These are phyloP conservation scores for Agriotes lineatus DNA, from an alignment of 2,888 invertebrate genomes.

Conservation along the genomic window DNA sequence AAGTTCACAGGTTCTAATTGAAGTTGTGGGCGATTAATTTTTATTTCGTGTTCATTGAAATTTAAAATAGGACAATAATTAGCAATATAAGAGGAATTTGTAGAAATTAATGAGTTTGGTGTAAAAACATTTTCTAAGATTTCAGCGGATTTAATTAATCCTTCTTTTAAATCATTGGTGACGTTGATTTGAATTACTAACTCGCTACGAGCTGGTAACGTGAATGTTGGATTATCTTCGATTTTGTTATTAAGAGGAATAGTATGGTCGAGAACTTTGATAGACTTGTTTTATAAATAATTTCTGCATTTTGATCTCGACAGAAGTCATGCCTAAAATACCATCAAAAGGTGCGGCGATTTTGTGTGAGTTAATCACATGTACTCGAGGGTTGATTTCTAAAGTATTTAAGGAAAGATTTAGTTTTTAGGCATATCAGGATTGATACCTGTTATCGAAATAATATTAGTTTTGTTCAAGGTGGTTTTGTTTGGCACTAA, in stretches of 20 bases:
- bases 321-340: neutral
- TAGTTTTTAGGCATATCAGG: constrained; percentile 17
- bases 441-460: constrained; percentile 17
- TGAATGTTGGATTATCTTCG: neutral
- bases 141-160: neutral
- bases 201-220: neutral
- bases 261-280: neutral
- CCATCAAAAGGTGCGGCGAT: constrained; percentile 26
- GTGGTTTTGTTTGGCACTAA: constrained; percentile 3
- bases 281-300: neutral
- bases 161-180: neutral
- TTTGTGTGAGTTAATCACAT: constrained; percentile 23
- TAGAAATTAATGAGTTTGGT: neutral
- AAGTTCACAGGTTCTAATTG: too few species aligned
- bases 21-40: neutral
- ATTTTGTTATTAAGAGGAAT: neutral
- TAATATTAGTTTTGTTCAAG: constrained; percentile 9
- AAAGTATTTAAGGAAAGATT: constrained; percentile 1
- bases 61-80: neutral
- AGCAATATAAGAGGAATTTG: neutral
- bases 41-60: neutral
- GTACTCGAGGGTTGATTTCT: constrained; percentile 10
- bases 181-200: neutral
- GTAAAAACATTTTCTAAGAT: neutral
- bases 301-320: neutral